Conservation (phyloP, 2,113 vertebrate species). For the Prunella himalayana region DNA sequence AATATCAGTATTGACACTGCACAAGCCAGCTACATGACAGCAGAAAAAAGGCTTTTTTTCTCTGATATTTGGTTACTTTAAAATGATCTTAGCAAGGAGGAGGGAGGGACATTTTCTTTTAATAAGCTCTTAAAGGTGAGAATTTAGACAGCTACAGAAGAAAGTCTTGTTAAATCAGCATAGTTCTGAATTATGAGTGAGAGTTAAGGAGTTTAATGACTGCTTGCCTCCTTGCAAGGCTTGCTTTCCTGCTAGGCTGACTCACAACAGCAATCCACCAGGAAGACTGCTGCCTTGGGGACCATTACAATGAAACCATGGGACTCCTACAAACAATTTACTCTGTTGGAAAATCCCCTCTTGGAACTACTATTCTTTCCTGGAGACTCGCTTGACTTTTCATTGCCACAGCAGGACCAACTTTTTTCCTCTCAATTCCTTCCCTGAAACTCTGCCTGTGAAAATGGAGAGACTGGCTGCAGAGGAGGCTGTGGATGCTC, state of each 20-base stretch:
- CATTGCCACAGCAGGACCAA: slow-evolving; percentile 55
- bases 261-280: slow-evolving; percentile 56
- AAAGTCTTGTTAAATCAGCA: neutral
- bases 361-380: slow-evolving; percentile 46
- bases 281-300: slow-evolving; percentile 41
- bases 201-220: slow-evolving; percentile 32
- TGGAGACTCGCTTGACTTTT: slow-evolving; percentile 50
- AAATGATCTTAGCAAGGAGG: neutral
- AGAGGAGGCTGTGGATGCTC: slow-evolving; percentile 47
- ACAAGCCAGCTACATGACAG: neutral
- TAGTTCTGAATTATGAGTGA: slow-evolving; percentile 4
- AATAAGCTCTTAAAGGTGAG: neutral
- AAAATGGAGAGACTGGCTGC: neutral
- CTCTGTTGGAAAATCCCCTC: slow-evolving; percentile 64
- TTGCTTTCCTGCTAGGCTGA: slow-evolving; percentile 47
- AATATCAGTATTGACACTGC: neutral
- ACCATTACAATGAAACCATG: slow-evolving; percentile 56
- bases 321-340: slow-evolving; percentile 68
- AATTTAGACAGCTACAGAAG: slow-evolving; percentile 20
- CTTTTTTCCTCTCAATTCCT: neutral
- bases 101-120: neutral
- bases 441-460: neutral
- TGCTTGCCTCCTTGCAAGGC: slow-evolving; percentile 57
- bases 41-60: neutral
- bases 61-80: neutral